Percentiles rank a stretch among this genome's conserved stretches.
phyloP scores from a whole-genome alignment of 2,797 vertebrate species.

The Ispidina lecontei region DNA sequence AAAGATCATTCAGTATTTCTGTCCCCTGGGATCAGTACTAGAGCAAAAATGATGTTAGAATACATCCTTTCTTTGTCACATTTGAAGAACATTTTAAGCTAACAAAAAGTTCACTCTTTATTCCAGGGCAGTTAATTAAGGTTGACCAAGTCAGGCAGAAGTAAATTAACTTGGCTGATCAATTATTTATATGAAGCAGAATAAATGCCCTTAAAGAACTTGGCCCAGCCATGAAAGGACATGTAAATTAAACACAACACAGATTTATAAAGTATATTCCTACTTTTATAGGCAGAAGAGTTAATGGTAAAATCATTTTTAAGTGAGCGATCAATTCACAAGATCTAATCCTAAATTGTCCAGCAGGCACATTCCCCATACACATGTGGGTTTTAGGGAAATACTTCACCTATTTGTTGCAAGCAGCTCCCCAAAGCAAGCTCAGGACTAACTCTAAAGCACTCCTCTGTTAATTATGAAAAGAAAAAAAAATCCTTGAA shows the following conservation, averaged over 20 bases:
- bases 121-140: constrained; percentile 92
- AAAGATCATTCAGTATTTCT: not conserved
- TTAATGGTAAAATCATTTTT: constrained; percentile 69
- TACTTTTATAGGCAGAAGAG: constrained; percentile 71
- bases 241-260: constrained; percentile 89
- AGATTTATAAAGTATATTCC: constrained; percentile 85
- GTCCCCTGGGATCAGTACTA: constrained; percentile 57
- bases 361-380: not conserved
- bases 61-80: constrained; percentile 64
- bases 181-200: constrained; percentile 98
- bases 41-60: constrained; percentile 67
- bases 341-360: not conserved
- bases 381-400: not conserved
- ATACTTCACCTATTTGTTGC: not conserved
- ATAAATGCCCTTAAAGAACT: constrained; percentile 95
- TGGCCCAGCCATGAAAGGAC: constrained; percentile 86
- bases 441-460: not conserved
- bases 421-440: not conserved
- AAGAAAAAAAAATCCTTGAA: not conserved
- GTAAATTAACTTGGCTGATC: constrained; percentile 96
- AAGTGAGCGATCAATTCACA: constrained; percentile 40
- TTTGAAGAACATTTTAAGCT: constrained; percentile 76
- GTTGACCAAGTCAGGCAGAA: constrained; percentile 94
- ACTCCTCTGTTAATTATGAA: not conserved
- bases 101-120: constrained; percentile 82